A percentile compares a stretch with the other conserved stretches of the same genome.
Evolutionary conservation across 2,888 invertebrate species (phyloP).

Genomic region (Melipona beecheii): DNA sequence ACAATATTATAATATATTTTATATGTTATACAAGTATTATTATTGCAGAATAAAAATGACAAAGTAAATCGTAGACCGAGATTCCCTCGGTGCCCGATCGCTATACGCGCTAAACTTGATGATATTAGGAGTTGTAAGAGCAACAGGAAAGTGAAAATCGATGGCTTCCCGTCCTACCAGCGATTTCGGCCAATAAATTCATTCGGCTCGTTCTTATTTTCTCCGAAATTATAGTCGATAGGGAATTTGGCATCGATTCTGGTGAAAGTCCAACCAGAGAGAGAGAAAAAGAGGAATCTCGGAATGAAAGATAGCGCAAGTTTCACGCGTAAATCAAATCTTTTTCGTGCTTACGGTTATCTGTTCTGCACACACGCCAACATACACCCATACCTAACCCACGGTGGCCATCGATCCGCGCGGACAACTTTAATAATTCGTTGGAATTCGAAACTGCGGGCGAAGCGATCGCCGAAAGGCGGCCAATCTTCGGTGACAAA

Average conservation of each 20-base stretch:
- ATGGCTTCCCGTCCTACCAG: not conserved
- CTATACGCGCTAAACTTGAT: not conserved
- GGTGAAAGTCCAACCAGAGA: not conserved
- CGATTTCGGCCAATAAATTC: constrained; percentile 5
- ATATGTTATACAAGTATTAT: too few species aligned
- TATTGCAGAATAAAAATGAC: too few species aligned
- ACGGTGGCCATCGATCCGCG: constrained; percentile 1
- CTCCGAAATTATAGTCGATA: constrained; percentile 23
- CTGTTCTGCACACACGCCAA: not conserved
- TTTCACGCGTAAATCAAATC: constrained; percentile 37
- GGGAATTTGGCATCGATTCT: constrained; percentile 2
- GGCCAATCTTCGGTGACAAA: not conserved
- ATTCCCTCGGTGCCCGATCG: not conserved
- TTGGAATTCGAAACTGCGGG: not conserved
- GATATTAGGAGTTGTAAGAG: not conserved
- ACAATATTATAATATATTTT: too few species aligned
- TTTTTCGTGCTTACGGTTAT: constrained; percentile 4
- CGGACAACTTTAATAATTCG: constrained; percentile 20
- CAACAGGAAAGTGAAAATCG: constrained; percentile 4
- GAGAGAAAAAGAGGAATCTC: not conserved
- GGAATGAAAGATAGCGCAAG: constrained; percentile 25
- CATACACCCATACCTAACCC: not conserved
- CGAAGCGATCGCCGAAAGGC: not conserved
- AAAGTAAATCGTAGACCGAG: not conserved
- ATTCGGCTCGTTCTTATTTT: not conserved